Base-by-base conservation (phyloP, 1,140 invertebrate species). In the Elymnias hypermnestra region DNA sequence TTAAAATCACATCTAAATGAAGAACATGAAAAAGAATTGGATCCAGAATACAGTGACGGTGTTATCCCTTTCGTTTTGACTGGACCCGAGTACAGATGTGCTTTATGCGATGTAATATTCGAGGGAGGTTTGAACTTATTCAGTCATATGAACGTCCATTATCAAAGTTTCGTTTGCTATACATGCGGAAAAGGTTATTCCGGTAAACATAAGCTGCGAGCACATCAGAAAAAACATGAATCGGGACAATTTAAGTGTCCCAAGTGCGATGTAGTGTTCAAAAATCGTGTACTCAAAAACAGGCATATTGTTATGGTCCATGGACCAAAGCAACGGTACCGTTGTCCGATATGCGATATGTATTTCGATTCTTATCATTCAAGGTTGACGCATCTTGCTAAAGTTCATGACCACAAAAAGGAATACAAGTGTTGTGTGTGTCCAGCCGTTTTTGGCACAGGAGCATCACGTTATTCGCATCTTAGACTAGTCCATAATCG, bases 231-330 rank as follows among this genome's bases (percentile, higher is more conserved):
- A 41, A 81, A 87, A 22, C 90, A 92, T 25, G 70, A 72, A 8
- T 39, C 40, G 2, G 76, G 72, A 3, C 19, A 65, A 10, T 94
- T 93, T 59, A 88, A 90, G 35, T 96, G 94, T 68, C 89, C 92
- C 29, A 88, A 92, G 22, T 96, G 94, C 65, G 87, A 87, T 7
- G 93, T 93, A 57, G 89, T 89, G 0, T 94, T 79, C 37, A 12
- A 39, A 1, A 75, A 60, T 51, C 46, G 65, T 2, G 56, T 44
- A 0, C 22, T 57, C 0, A 67, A 58, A 39, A 64, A 63, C 10
- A 48, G 56, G 6, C 72, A 75, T 21, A 29, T 63, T 2, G 40
- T 61, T 9, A 10, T 39, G 0, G 52, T 38, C 1, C 73, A 81
- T 14, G 64, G 67, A 9, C 48, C 47, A 0, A 71, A 70, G 41